Conservation (phyloP, 2,797 vertebrate genomes). For the Zalophus californianus region DNA sequence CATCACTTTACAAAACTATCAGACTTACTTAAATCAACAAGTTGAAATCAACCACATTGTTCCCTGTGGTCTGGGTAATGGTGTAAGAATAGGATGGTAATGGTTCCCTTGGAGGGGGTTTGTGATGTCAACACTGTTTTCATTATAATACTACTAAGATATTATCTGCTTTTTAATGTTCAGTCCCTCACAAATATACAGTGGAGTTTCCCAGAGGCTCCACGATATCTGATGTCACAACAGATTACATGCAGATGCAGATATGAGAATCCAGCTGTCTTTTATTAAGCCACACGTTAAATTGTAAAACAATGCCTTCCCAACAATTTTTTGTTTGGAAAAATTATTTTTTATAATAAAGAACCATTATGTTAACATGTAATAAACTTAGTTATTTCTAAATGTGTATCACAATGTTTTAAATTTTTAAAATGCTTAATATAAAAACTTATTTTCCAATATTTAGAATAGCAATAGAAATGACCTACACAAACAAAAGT, state of each 20-base stretch:
- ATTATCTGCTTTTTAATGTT: background rate
- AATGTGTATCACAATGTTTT: background rate
- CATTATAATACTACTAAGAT: background rate
- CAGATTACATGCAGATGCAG: background rate
- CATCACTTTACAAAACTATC: background rate
- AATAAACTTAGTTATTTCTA: background rate
- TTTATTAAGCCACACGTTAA: background rate
- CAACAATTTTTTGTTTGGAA: background rate
- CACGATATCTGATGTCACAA: background rate
- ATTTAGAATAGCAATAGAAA: background rate
- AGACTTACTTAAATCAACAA: background rate
- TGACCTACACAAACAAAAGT: background rate
- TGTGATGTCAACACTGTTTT: background rate
- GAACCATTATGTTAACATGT: background rate
- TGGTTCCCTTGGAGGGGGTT: background rate
- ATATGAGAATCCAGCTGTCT: background rate
- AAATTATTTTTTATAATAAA: constrained; percentile 14
- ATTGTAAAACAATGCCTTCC: background rate
- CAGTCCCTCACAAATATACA: background rate
- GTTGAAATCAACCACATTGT: background rate
- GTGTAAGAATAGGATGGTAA: background rate
- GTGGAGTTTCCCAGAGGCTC: background rate
- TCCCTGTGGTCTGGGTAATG: background rate
- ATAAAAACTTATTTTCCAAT: background rate
- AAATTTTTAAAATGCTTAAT: background rate